A percentile compares a stretch with the other conserved stretches of the same genome.
These are phyloP conservation scores for Thinocorus orbignyianus DNA, from an alignment of 2,113 vertebrate genomes.

Conservation along the genomic window DNA sequence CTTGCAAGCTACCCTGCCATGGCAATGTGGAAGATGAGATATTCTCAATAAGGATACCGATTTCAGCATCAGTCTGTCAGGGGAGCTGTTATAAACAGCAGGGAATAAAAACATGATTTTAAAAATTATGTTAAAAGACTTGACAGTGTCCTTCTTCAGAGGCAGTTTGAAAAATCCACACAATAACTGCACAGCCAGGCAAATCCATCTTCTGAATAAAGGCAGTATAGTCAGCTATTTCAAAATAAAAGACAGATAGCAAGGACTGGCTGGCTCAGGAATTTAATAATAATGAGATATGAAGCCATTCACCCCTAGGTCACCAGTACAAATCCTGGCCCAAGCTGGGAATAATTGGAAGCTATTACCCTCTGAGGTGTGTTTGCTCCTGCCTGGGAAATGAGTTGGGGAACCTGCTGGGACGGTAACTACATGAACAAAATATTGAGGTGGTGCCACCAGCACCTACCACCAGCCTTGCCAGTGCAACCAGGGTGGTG, in stretches of 20 bases:
- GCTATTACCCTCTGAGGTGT: conserved; percentile 42
- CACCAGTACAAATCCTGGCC: conserved; percentile 52
- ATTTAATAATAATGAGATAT: conserved; percentile 70
- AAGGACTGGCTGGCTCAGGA: conserved; percentile 51
- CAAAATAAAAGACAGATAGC: conserved; percentile 64
- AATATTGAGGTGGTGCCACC: not conserved
- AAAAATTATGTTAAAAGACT: conserved; percentile 60
- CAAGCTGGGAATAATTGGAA: conserved; percentile 63
- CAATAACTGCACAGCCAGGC: conserved; percentile 47
- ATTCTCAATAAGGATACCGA: conserved; percentile 18
- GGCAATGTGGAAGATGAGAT: conserved; percentile 7
- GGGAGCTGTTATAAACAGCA: conserved; percentile 41
- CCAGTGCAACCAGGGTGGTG: fast-evolving
- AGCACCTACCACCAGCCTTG: not conserved
- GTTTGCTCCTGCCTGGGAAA: conserved; percentile 31
- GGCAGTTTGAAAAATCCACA: conserved; percentile 62
- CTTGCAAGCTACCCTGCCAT: not conserved
- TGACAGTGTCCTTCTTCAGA: conserved; percentile 60
- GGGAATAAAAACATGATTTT: conserved; percentile 54
- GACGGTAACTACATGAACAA: not conserved
- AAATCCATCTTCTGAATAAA: conserved; percentile 65
- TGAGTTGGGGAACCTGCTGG: not conserved
- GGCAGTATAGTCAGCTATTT: conserved; percentile 55
- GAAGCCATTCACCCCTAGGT: conserved; percentile 53
- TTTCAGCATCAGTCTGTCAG: conserved; percentile 27